Conservation (phyloP, 2,797 vertebrate species). For the Echiichthys vipera region DNA sequence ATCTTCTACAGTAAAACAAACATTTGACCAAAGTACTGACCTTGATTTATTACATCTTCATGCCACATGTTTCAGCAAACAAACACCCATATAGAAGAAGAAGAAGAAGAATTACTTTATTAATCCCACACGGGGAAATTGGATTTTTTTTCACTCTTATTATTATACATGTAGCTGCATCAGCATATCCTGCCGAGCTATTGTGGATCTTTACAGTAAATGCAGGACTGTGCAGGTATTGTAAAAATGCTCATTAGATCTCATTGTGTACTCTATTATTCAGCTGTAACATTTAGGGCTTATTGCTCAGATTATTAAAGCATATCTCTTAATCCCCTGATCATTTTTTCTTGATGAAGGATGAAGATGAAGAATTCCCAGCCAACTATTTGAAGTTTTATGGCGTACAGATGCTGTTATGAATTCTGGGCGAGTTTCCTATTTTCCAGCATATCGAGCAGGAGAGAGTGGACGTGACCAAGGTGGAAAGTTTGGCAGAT, state of each 20-base stretch:
- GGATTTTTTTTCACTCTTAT: too few species aligned
- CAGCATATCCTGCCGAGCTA: slow-evolving; percentile 12
- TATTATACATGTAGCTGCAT: slow-evolving; percentile 8
- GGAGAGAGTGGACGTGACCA: slow-evolving; percentile 17
- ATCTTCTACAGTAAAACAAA: slow-evolving; percentile 28
- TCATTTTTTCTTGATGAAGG: slow-evolving; percentile 44
- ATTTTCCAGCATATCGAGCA: slow-evolving; percentile 51
- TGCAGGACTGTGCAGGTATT: slow-evolving; percentile 9
- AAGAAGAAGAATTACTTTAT: too few species aligned
- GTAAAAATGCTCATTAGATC: slow-evolving; percentile 35
- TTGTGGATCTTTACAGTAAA: slow-evolving; percentile 9
- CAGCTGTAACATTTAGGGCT: slow-evolving; percentile 30
- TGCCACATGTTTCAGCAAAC: slow-evolving; percentile 28
- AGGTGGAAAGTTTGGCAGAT: slow-evolving; percentile 59
- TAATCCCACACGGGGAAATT: too few species aligned
- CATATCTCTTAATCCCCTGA: slow-evolving; percentile 38
- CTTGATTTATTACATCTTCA: slow-evolving; percentile 23
- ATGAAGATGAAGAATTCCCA: slow-evolving; percentile 23
- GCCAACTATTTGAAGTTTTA: slow-evolving; percentile 56
- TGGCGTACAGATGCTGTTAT: slow-evolving; percentile 40
- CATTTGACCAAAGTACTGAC: slow-evolving; percentile 15
- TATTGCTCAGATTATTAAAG: slow-evolving; percentile 34
- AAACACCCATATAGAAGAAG: too few species aligned
- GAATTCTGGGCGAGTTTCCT: slow-evolving; percentile 46
- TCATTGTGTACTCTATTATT: slow-evolving; percentile 22